Conservation (phyloP, 2,888 invertebrate species). For the Platycheirus rosarum region DNA sequence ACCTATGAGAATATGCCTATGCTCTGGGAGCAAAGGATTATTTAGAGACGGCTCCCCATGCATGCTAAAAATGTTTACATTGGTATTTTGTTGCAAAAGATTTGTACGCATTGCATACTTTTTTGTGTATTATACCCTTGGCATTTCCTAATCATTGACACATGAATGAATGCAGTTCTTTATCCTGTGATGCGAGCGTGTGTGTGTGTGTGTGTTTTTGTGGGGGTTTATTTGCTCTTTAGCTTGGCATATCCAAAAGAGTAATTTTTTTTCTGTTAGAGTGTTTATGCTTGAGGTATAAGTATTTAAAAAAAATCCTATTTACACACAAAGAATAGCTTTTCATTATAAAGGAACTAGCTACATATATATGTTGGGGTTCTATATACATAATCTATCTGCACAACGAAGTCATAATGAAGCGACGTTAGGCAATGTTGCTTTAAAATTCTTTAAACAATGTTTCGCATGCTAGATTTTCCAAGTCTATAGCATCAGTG, state of each 20-base stretch:
- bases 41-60: slow-evolving; percentile 34
- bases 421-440: slow-evolving; percentile 39
- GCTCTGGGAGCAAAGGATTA: background rate
- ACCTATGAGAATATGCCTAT: background rate
- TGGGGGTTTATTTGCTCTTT: slow-evolving; percentile 66
- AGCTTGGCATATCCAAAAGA: slow-evolving; percentile 58
- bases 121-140: slow-evolving; percentile 70
- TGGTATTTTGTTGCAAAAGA: slow-evolving; percentile 65
- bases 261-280: slow-evolving; percentile 12
- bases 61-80: slow-evolving; percentile 66
- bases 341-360: slow-evolving; percentile 26
- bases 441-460: slow-evolving; percentile 68
- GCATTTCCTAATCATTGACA: slow-evolving; percentile 73
- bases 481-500: slow-evolving; percentile 3
- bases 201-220: slow-evolving; percentile 13
- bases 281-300: slow-evolving; percentile 64
- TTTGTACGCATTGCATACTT: slow-evolving; percentile 73
- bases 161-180: slow-evolving; percentile 73
- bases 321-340: slow-evolving; percentile 48
- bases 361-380: slow-evolving; percentile 6
- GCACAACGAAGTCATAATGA: slow-evolving; percentile 46
- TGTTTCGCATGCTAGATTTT: slow-evolving; percentile 25
- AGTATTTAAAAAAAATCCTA: slow-evolving; percentile 53
- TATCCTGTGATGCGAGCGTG: slow-evolving; percentile 45
- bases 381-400: slow-evolving; percentile 31